Evolutionary conservation across 2,888 invertebrate species (phyloP).

Genomic region (Nemoura dubitans): DNA sequence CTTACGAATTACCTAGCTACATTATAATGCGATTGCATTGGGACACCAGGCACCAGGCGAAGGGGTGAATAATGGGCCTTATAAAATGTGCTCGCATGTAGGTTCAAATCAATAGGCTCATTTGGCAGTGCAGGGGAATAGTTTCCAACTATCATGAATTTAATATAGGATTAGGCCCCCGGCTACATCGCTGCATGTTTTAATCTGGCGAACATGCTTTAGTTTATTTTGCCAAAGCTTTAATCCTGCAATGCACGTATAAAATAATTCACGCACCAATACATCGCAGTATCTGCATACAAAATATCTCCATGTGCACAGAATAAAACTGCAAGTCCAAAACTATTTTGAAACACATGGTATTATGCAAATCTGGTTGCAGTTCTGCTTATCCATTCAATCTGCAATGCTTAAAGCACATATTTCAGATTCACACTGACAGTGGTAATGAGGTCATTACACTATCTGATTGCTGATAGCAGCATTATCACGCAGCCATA

Average conservation of each 20-base stretch:
- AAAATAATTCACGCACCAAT: not conserved
- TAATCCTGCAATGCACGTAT: not conserved
- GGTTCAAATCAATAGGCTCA: not conserved
- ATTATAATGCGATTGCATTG: conserved; percentile 3
- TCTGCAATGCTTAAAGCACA: not conserved
- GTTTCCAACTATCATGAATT: conserved; percentile 12
- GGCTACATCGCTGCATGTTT: not conserved
- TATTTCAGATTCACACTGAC: not conserved
- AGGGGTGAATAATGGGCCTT: conserved; percentile 27
- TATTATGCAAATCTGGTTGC: not conserved
- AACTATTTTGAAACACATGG: conserved; percentile 1
- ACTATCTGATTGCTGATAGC: not conserved
- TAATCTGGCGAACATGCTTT: not conserved
- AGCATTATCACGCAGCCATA: not conserved
- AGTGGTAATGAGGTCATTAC: not conserved
- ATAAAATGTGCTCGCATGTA: not conserved
- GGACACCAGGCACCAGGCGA: not conserved
- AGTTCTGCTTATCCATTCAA: not conserved
- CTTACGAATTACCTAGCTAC: conserved; percentile 20
- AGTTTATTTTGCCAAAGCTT: not conserved
- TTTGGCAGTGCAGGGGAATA: not conserved
- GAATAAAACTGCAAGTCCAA: not conserved
- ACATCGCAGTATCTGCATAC: not conserved
- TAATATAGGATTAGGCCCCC: not conserved
- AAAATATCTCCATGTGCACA: not conserved